A percentile compares a stretch with the other conserved stretches of the same genome.
Evolutionary conservation across 2,113 vertebrate genomes (phyloP).

Genomic region (Eudorcas thomsonii): DNA sequence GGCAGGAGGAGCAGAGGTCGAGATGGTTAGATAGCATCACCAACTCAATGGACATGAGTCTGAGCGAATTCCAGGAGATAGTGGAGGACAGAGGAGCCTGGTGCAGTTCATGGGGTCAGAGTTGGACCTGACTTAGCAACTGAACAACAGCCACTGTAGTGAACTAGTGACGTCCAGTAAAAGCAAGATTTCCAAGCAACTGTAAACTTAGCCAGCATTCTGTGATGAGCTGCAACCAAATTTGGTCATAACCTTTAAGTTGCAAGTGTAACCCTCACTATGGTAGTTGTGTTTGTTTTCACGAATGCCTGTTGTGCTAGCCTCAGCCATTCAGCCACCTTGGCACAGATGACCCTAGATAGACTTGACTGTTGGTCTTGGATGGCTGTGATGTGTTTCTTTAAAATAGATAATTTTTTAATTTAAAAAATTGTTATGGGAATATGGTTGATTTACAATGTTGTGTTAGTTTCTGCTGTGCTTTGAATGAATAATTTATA

Average conservation of each 20-base stretch:
- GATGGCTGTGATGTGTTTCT: background rate
- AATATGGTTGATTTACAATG: background rate
- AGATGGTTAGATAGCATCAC: background rate
- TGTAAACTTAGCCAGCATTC: background rate
- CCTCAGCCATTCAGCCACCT: background rate
- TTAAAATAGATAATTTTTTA: background rate
- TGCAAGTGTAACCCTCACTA: background rate
- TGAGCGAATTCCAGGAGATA: background rate
- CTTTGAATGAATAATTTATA: background rate
- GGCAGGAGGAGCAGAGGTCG: background rate
- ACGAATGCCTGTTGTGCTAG: background rate
- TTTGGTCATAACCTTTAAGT: background rate
- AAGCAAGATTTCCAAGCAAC: background rate
- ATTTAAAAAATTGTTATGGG: background rate
- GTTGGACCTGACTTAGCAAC: background rate
- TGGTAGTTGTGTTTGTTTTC: background rate
- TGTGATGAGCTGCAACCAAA: background rate
- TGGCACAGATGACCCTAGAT: background rate
- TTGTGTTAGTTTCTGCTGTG: background rate
- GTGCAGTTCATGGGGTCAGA: background rate
- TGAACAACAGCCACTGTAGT: fast-evolving
- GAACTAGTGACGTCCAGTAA: background rate
- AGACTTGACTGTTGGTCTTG: background rate
- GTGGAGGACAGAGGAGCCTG: background rate
- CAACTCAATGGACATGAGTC: background rate